Evolutionary conservation across 2,113 vertebrate species (phyloP).

Genomic region (Brevimyrus niger): DNA sequence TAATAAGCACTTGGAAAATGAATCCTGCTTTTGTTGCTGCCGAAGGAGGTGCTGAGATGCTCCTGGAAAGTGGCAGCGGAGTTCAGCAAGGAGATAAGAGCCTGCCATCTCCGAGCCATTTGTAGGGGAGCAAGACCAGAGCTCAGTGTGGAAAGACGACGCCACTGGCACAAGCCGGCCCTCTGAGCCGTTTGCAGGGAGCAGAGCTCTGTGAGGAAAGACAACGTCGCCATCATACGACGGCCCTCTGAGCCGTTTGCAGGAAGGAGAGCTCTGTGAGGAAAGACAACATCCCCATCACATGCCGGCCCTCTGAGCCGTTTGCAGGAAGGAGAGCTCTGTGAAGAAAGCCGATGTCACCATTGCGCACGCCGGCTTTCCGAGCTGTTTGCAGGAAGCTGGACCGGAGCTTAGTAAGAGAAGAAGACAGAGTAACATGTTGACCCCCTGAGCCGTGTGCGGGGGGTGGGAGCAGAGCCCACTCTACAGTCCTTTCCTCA

Average conservation of each 20-base stretch:
- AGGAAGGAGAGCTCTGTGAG: neutral
- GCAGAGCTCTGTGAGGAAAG: neutral
- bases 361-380: neutral
- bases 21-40: neutral
- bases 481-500: neutral
- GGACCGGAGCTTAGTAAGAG: no score
- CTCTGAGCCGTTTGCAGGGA: neutral
- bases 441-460: neutral
- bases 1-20: neutral
- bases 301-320: rapidly evolving
- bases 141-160: neutral
- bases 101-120: neutral
- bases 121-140: neutral
- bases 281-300: rapidly evolving
- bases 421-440: neutral
- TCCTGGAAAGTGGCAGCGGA: no score
- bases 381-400: neutral
- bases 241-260: neutral
- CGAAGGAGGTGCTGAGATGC: neutral
- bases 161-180: neutral
- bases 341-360: neutral
- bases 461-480: neutral
- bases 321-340: neutral
- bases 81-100: neutral
- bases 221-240: rapidly evolving